These are phyloP conservation scores for Lepus oiostolus DNA, from an alignment of 2,797 vertebrate species.

Conservation along the genomic window DNA sequence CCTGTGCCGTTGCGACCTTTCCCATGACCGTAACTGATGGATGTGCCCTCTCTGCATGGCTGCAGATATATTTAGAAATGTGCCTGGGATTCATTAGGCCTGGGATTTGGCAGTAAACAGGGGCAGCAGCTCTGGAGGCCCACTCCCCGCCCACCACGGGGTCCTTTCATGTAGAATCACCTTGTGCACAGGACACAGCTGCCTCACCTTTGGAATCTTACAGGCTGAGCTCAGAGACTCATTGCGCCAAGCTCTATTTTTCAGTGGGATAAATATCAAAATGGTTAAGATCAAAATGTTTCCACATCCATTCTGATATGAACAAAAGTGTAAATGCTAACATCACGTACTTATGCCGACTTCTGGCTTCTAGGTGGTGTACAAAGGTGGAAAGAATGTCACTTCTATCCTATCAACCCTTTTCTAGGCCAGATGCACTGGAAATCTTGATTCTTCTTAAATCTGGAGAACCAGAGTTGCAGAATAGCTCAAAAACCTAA, in stretches of 20 bases:
- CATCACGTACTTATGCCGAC: not conserved
- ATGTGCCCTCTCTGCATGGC: constrained; percentile 39
- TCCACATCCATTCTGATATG: not conserved
- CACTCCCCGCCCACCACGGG: not conserved
- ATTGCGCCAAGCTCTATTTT: not conserved
- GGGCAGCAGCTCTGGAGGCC: not conserved
- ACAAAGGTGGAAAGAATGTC: not conserved
- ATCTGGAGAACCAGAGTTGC: not conserved
- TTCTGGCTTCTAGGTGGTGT: not conserved
- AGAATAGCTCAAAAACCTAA: not conserved
- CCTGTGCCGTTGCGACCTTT: constrained; percentile 78
- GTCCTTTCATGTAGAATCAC: constrained; percentile 24
- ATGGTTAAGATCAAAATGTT: constrained; percentile 56
- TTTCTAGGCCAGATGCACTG: not conserved
- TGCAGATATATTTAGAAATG: constrained; percentile 78
- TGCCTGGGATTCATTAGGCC: constrained; percentile 75
- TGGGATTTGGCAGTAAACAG: constrained; percentile 45
- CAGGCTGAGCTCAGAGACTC: not conserved
- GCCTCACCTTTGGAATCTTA: constrained; percentile 35
- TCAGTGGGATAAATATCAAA: constrained; percentile 16
- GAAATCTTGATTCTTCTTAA: not conserved
- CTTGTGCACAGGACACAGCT: constrained; percentile 4
- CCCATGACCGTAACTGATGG: constrained; percentile 76
- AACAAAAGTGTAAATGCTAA: constrained; percentile 29
- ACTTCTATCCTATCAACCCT: not conserved